Evolutionary conservation across 2,888 invertebrate genomes (phyloP).

Genomic region (Dermolepida albohirtum): DNA sequence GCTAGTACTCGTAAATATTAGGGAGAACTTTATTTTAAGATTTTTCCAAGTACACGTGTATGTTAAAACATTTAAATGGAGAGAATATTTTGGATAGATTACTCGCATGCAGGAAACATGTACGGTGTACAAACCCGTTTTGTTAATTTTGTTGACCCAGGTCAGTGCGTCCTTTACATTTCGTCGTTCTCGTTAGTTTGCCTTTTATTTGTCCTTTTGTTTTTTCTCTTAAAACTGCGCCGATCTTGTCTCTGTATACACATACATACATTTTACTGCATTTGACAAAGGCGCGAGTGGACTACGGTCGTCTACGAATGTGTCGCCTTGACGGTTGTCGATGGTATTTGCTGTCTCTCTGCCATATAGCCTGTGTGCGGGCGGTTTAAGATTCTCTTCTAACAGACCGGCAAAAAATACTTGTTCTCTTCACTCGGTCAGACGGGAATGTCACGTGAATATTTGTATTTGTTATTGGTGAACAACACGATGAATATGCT

Average conservation of each 20-base stretch:
- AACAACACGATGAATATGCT: slow-evolving; percentile 9
- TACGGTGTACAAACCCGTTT: slow-evolving; percentile 40
- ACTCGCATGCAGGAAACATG: slow-evolving; percentile 14
- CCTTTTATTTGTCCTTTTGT: slow-evolving; percentile 20
- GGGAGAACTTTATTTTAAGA: too few relatives aligned
- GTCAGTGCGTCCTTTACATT: slow-evolving; percentile 45
- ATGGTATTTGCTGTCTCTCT: neutral
- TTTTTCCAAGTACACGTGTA: too few relatives aligned
- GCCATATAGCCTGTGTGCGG: neutral
- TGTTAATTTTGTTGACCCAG: slow-evolving; percentile 44
- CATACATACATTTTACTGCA: too few relatives aligned
- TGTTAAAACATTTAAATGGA: too few relatives aligned
- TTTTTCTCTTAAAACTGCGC: slow-evolving; percentile 13
- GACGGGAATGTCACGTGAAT: slow-evolving; percentile 6
- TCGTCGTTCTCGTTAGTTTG: slow-evolving; percentile 13
- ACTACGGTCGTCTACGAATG: too few relatives aligned
- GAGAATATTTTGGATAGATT: slow-evolving; percentile 8
- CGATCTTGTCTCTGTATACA: too few relatives aligned
- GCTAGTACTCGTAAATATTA: too few relatives aligned
- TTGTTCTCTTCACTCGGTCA: slow-evolving; percentile 11
- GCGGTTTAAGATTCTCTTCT: slow-evolving; percentile 1
- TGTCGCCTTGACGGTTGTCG: neutral
- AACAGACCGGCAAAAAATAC: slow-evolving; percentile 16
- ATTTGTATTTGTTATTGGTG: slow-evolving; percentile 22
- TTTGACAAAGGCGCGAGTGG: too few relatives aligned